Conservation (phyloP, 2,113 vertebrate species). For the Dicaeum eximium region DNA sequence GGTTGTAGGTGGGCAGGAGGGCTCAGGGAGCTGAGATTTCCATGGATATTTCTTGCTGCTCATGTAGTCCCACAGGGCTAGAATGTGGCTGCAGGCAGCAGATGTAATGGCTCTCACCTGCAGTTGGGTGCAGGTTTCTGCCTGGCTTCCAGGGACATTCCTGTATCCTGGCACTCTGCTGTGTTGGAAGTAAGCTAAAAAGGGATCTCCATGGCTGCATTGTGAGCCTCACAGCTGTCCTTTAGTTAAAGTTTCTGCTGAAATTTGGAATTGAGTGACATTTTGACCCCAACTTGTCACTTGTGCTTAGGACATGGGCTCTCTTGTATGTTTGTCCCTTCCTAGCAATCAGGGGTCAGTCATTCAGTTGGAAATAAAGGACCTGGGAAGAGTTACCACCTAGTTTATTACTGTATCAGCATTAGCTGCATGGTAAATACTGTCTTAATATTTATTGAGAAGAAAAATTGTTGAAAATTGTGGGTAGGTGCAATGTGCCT, state of each 20-base stretch:
- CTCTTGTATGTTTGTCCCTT: background rate
- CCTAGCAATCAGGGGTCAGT: background rate
- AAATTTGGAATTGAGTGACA: background rate
- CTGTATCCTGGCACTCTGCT: background rate
- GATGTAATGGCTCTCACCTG: background rate
- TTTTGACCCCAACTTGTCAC: background rate
- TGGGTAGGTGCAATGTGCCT: background rate
- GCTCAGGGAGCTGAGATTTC: background rate
- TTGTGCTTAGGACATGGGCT: background rate
- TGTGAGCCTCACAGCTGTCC: fast-evolving
- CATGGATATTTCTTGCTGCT: background rate
- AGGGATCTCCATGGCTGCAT: background rate
- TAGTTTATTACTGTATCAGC: constrained; percentile 2
- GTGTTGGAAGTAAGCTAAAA: background rate
- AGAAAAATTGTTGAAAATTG: background rate
- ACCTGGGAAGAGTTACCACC: background rate
- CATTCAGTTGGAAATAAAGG: background rate
- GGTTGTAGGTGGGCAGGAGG: background rate
- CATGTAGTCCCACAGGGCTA: background rate
- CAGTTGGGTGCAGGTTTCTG: background rate
- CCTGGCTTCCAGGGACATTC: background rate
- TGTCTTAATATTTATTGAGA: background rate
- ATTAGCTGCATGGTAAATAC: constrained; percentile 16
- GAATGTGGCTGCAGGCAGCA: background rate
- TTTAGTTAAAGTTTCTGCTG: background rate